Conservation (phyloP, 2,113 vertebrate species). For the Eulemur macaco region DNA sequence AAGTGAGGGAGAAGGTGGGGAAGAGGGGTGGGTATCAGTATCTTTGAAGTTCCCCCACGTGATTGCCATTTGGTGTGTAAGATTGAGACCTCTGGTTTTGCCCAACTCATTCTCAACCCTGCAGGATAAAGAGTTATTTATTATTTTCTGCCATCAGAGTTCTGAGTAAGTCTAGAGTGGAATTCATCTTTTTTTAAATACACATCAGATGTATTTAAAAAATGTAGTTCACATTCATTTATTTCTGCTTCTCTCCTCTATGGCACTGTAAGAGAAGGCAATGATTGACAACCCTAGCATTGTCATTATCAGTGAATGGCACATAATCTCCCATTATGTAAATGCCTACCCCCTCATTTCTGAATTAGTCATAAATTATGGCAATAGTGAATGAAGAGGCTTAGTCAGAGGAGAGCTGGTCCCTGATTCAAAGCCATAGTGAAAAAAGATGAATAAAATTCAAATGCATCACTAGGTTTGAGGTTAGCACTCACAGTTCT, state of each 20-base stretch:
- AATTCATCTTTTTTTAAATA: conserved; percentile 1
- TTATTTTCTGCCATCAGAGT: not conserved
- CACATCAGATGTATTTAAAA: not conserved
- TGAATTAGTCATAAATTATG: conserved; percentile 51
- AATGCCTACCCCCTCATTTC: conserved; percentile 50
- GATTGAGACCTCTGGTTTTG: not conserved
- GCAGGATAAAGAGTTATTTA: not conserved
- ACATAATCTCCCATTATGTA: conserved; percentile 22
- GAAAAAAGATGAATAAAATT: conserved; percentile 35
- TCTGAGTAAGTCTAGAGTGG: not conserved
- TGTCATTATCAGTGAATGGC: conserved; percentile 15
- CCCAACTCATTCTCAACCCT: not conserved
- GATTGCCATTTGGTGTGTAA: not conserved
- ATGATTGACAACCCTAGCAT: conserved; percentile 18
- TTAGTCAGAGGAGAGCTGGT: not conserved
- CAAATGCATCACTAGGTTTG: conserved; percentile 16
- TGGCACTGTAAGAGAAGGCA: not conserved
- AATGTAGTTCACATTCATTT: not conserved
- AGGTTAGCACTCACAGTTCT: conserved; percentile 22
- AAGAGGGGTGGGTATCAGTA: not conserved
- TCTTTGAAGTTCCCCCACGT: not conserved
- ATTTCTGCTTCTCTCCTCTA: not conserved
- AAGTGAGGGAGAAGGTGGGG: rapidly evolving
- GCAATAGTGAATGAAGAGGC: conserved; percentile 30
- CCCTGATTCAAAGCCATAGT: conserved; percentile 35